phyloP scores from a whole-genome alignment of 2,113 vertebrate genomes.

The Colaptes auratus region DNA sequence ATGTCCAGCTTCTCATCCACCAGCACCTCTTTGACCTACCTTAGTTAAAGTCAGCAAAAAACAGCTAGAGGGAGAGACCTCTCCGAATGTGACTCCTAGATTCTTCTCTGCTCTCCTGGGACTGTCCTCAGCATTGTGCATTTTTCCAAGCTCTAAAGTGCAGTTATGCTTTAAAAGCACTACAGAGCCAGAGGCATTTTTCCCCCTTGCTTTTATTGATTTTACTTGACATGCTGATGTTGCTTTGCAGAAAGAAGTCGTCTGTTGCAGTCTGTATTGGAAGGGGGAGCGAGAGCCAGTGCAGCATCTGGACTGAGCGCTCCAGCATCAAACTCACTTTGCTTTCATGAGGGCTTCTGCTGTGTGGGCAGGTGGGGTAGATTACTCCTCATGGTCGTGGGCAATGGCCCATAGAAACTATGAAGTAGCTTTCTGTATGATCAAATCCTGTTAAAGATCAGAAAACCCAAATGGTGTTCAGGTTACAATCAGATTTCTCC shows the following conservation, averaged over 20 bases:
- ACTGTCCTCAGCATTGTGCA: background rate
- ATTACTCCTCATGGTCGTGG: accelerated
- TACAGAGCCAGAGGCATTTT: background rate
- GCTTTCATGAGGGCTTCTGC: background rate
- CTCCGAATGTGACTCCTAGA: background rate
- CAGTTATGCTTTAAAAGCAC: background rate
- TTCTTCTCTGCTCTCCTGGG: background rate
- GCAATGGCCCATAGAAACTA: background rate
- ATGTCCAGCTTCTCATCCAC: too few species aligned
- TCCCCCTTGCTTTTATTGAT: background rate
- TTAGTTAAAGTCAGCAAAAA: background rate
- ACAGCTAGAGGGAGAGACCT: background rate
- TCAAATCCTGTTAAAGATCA: conserved; percentile 1
- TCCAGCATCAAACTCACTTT: background rate
- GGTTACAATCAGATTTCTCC: background rate
- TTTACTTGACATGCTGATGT: conserved; percentile 20
- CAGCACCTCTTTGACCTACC: background rate
- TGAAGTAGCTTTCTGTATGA: conserved; percentile 6
- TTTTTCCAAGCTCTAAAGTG: conserved; percentile 4
- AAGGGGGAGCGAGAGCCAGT: background rate
- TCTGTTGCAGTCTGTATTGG: background rate
- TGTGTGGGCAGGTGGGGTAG: background rate
- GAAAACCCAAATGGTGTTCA: background rate
- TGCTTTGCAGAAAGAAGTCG: conserved; percentile 3
- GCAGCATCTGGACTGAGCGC: background rate